phyloP scores from a whole-genome alignment of 2,797 vertebrate genomes.

The Coilia nasus region DNA sequence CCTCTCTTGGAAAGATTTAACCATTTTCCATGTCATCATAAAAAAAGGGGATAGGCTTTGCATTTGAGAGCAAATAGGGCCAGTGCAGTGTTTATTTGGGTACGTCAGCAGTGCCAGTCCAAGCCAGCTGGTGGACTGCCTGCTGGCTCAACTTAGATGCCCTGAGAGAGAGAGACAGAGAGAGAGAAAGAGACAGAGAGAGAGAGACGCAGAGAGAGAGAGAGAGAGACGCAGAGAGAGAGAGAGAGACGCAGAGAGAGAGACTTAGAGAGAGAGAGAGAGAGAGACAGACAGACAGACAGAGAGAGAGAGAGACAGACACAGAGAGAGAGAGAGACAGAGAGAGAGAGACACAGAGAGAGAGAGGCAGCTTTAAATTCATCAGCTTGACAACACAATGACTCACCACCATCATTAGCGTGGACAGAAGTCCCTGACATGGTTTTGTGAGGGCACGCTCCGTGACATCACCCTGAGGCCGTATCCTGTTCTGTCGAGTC shows the following conservation, averaged over 20 bases:
- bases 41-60: neutral
- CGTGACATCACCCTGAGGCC: neutral
- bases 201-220: neutral
- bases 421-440: slow-evolving; percentile 19
- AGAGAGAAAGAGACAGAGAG: neutral
- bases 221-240: neutral
- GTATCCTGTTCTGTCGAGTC: slow-evolving; percentile 7
- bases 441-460: slow-evolving; percentile 19
- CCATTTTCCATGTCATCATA: neutral
- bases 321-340: too few species aligned
- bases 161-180: too few species aligned
- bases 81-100: neutral
- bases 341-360: neutral
- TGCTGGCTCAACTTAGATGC: neutral
- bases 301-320: too few species aligned
- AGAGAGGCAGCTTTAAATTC: slow-evolving; percentile 5
- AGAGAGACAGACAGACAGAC: neutral
- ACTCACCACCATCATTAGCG: slow-evolving; percentile 12
- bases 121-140: neutral
- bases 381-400: slow-evolving; percentile 6
- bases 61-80: neutral
- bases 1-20: neutral
- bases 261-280: too few species aligned
- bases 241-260: neutral
- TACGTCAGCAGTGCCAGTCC: neutral